A percentile compares a stretch with the other conserved stretches of the same genome.
Evolutionary conservation across 2,888 invertebrate genomes (phyloP).

Genomic region (Slavum lentiscoides): DNA sequence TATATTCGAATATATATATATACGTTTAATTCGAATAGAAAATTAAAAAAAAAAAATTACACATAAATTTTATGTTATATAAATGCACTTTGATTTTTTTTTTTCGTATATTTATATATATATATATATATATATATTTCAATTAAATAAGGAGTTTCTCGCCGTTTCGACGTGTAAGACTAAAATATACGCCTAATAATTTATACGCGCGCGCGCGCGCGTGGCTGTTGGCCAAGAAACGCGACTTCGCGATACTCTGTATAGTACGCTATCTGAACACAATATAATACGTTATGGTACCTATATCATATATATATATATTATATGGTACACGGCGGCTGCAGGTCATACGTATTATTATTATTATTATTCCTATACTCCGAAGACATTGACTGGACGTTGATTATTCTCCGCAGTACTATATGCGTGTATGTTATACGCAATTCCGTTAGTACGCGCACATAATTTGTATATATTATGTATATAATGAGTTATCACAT

Average conservation of each 20-base stretch:
- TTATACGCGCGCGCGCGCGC: background rate
- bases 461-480: too few species aligned
- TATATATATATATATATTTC: slow-evolving; percentile 42
- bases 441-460: too few species aligned
- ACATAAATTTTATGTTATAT: too few species aligned
- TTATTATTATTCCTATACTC: background rate
- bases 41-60: too few species aligned
- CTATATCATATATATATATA: too few species aligned
- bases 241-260: slow-evolving; percentile 9
- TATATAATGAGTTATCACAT: too few species aligned
- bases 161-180: background rate
- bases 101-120: too few species aligned
- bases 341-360: background rate
- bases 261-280: background rate
- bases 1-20: too few species aligned
- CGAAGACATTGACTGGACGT: slow-evolving; percentile 20
- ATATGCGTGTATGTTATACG: too few species aligned
- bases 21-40: slow-evolving; percentile 23
- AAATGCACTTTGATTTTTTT: too few species aligned
- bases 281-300: too few species aligned
- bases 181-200: slow-evolving; percentile 34
- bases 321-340: background rate
- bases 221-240: slow-evolving; percentile 36
- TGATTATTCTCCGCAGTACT: slow-evolving; percentile 9
- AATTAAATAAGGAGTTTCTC: slow-evolving; percentile 32